These are phyloP conservation scores for Mastomys natalensis DNA, from an alignment of 2,113 vertebrate species.

Conservation along the genomic window DNA sequence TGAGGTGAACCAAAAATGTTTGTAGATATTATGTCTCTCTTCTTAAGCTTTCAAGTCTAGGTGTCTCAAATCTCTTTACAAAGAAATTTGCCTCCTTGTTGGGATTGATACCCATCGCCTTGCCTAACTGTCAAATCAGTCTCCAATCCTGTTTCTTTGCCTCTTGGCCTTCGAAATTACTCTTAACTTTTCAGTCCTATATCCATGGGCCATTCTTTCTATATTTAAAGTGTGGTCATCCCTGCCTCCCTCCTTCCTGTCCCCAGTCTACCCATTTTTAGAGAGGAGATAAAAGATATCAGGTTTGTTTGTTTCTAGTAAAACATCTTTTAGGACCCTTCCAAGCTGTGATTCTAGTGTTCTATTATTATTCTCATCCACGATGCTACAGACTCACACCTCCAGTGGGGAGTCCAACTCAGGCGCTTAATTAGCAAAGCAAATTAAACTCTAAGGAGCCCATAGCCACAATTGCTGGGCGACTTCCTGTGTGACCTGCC, in stretches of 20 bases:
- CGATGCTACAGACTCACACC: constrained; percentile 45
- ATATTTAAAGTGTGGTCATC: neutral
- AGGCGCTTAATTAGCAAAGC: constrained; percentile 65
- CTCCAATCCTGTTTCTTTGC: neutral
- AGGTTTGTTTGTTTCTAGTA: constrained; percentile 44
- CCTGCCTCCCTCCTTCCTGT: neutral
- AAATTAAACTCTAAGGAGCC: constrained; percentile 62
- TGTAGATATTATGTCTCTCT: neutral
- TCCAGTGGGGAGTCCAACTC: constrained; percentile 43
- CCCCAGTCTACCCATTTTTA: neutral
- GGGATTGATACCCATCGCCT: neutral
- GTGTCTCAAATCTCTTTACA: neutral
- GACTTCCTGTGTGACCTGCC: constrained; percentile 40
- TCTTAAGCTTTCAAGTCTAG: neutral
- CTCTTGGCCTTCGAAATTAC: neutral
- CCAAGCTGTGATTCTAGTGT: constrained; percentile 38
- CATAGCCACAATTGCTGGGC: neutral
- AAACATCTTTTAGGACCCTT: neutral
- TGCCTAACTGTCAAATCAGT: too few species aligned
- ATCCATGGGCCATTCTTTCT: neutral
- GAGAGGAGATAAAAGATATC: neutral
- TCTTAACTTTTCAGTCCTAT: neutral
- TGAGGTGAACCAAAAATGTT: neutral
- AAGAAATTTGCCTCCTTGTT: neutral
- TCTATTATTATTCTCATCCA: constrained; percentile 60